Conservation (phyloP, 1,140 invertebrate species). For the Drosophila novamexicana region DNA sequence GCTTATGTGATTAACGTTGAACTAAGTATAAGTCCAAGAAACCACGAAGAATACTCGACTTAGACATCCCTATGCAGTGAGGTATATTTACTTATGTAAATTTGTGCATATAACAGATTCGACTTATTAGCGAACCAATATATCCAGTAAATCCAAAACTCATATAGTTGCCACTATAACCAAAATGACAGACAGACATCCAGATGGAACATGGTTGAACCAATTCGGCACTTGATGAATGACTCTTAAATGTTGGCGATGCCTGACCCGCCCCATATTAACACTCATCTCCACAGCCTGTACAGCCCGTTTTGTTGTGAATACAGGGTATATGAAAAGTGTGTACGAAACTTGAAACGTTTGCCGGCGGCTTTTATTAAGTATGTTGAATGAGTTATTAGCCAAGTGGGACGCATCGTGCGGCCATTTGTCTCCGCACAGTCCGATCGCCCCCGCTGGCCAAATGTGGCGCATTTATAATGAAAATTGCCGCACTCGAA, state of each 20-base stretch:
- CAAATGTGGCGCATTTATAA: slow-evolving; percentile 29
- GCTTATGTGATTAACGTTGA: no score
- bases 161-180: no score
- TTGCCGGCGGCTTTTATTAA: not conserved
- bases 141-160: no score
- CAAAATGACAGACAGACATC: no score
- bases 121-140: no score
- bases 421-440: slow-evolving; percentile 26
- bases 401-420: slow-evolving; percentile 17
- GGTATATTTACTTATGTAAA: no score
- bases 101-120: no score
- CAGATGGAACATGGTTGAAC: no score
- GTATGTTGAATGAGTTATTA: slow-evolving; percentile 13
- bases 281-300: not conserved
- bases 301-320: not conserved
- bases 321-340: not conserved
- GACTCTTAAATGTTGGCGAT: no score
- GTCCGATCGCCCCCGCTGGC: slow-evolving; percentile 28
- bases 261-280: no score
- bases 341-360: not conserved
- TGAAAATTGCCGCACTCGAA: slow-evolving; percentile 3
- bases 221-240: no score
- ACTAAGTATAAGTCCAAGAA: no score
- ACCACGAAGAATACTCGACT: not conserved
- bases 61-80: not conserved